Conservation (phyloP, 1,140 invertebrate genomes). For the Laodelphax striatellus region DNA sequence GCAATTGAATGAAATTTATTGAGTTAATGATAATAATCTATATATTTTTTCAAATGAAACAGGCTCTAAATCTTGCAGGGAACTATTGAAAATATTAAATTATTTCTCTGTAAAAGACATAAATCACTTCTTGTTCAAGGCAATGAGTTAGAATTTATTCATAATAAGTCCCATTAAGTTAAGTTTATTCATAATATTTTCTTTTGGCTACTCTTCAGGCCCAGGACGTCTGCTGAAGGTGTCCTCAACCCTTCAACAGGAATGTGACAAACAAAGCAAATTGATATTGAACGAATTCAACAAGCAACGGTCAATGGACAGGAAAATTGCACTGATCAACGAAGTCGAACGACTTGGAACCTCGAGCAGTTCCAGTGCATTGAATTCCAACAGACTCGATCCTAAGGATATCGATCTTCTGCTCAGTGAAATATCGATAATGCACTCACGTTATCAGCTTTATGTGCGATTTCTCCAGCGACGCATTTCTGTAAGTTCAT, state of each 20-base stretch:
- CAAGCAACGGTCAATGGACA: constrained; percentile 55
- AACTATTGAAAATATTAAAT: no score
- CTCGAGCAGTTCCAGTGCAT: constrained; percentile 24
- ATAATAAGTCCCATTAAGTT: no score
- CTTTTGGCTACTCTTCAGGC: constrained; percentile 32
- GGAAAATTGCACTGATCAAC: constrained; percentile 50
- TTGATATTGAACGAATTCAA: constrained; percentile 67
- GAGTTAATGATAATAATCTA: no score
- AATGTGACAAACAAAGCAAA: constrained; percentile 68
- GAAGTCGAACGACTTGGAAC: constrained; percentile 33
- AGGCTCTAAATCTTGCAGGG: no score
- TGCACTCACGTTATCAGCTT: constrained; percentile 80
- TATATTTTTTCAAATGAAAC: no score
- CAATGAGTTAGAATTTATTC: no score
- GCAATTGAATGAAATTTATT: no score
- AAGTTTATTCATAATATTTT: background rate
- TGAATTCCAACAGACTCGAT: constrained; percentile 40
- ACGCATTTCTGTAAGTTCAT: background rate
- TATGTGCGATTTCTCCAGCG: constrained; percentile 64
- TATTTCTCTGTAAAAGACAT: no score
- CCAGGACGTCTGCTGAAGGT: constrained; percentile 61
- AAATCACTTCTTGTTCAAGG: no score
- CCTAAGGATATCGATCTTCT: constrained; percentile 81
- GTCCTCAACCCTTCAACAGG: constrained; percentile 63
- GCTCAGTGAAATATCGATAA: constrained; percentile 80